phyloP scores from a whole-genome alignment of 2,113 vertebrate species.

The Pygoscelis antarcticus region DNA sequence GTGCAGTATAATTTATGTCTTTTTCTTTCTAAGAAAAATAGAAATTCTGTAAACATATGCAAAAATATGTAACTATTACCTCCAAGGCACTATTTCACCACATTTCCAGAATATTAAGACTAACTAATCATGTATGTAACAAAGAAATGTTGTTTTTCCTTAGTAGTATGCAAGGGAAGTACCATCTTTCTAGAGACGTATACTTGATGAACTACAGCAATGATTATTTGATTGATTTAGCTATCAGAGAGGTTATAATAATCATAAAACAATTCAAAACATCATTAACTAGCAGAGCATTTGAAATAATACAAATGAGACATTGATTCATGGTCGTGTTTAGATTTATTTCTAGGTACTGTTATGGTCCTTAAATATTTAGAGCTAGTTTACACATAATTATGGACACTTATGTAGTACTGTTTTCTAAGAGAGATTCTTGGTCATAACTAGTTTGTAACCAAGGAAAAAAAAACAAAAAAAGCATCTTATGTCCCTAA shows the following conservation, averaged over 20 bases:
- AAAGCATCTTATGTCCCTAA: background rate
- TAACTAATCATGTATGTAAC: background rate
- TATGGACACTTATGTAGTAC: background rate
- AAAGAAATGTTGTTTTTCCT: background rate
- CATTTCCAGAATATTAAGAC: background rate
- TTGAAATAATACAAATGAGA: slow-evolving; percentile 21
- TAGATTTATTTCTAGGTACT: background rate
- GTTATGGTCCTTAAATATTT: background rate
- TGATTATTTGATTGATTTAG: slow-evolving; percentile 58
- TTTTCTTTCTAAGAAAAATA: background rate
- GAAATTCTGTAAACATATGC: background rate
- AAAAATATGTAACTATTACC: background rate
- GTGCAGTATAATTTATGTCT: background rate
- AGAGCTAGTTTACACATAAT: background rate
- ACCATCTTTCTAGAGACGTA: background rate
- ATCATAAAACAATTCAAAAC: slow-evolving; percentile 45
- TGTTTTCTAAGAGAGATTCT: background rate
- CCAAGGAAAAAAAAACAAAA: background rate
- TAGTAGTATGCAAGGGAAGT: background rate
- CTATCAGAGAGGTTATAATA: slow-evolving; percentile 41
- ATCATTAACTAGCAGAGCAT: slow-evolving; percentile 19
- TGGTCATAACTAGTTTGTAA: background rate
- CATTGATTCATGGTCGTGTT: background rate
- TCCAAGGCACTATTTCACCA: background rate
- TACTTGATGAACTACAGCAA: slow-evolving; percentile 7